Percentiles rank a stretch among this genome's conserved stretches.
These are phyloP conservation scores for Conus betulinus DNA, from an alignment of 1,140 invertebrate genomes.

Conservation along the genomic window DNA sequence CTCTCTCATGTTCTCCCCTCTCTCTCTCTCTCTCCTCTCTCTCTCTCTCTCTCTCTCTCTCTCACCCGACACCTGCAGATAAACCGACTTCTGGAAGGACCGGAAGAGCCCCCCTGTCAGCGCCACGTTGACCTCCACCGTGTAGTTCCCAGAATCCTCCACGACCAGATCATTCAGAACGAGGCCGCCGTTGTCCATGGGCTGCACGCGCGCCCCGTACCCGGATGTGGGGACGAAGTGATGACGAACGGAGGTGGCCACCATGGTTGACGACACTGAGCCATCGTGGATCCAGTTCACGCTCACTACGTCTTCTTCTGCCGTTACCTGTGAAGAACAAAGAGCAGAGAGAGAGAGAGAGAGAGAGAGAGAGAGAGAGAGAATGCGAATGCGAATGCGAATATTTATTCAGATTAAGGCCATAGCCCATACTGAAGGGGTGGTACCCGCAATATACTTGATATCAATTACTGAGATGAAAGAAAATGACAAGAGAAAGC, in stretches of 20 bases:
- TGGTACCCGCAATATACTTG: background rate
- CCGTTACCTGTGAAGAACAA: background rate
- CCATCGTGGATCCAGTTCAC: background rate
- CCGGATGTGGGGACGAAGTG: background rate
- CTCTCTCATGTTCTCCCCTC: no score
- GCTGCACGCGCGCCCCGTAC: background rate
- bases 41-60: no score
- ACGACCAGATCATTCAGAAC: background rate
- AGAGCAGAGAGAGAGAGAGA: background rate
- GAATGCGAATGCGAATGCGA: background rate
- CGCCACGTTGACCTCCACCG: background rate
- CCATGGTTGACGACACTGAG: background rate
- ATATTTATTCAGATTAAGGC: no score
- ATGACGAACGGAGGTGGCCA: background rate
- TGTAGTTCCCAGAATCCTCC: background rate
- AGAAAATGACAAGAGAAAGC: background rate
- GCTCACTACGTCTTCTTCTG: background rate
- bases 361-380: background rate
- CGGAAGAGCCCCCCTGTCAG: background rate
- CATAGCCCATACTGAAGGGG: no score
- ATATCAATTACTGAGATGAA: background rate
- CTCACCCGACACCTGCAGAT: background rate
- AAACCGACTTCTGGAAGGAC: background rate
- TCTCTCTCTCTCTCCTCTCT: no score
- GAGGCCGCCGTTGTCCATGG: background rate